phyloP scores from a whole-genome alignment of 2,888 invertebrate genomes.

The Apodemia duryi region DNA sequence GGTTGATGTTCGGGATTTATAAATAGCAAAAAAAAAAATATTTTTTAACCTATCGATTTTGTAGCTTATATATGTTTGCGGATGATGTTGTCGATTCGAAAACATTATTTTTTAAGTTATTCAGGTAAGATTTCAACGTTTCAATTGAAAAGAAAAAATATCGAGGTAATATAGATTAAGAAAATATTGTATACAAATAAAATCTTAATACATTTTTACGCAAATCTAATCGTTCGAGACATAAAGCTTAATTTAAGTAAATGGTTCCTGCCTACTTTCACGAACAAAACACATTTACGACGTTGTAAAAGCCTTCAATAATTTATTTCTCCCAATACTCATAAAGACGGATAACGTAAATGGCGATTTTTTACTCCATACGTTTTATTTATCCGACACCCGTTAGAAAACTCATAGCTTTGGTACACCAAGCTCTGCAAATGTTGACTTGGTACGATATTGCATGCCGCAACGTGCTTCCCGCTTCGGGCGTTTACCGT shows the following conservation, averaged over 20 bases:
- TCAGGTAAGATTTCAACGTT: no score
- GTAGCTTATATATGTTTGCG: no score
- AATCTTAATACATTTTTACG: conserved; percentile 1
- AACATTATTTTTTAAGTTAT: no score
- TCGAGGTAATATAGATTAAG: no score
- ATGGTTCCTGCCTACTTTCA: neutral
- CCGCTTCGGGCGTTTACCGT: conserved; percentile 24
- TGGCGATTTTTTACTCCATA: conserved; percentile 14
- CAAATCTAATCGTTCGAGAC: neutral
- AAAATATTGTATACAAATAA: neutral
- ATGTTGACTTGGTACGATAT: conserved; percentile 65
- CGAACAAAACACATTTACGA: conserved; percentile 15
- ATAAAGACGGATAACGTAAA: conserved; percentile 17
- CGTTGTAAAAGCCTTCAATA: conserved; percentile 13
- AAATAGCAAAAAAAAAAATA: no score
- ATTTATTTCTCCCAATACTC: conserved; percentile 16
- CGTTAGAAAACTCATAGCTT: conserved; percentile 55
- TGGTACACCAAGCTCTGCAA: conserved; percentile 54
- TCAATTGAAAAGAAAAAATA: no score
- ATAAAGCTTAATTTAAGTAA: conserved; percentile 6
- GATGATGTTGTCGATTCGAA: no score
- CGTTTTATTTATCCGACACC: conserved; percentile 31
- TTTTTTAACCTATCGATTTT: no score
- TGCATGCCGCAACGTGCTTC: conserved; percentile 39
- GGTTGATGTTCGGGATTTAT: no score